phyloP scores from a whole-genome alignment of 2,888 invertebrate genomes.

The Cryptosula pallasiana region DNA sequence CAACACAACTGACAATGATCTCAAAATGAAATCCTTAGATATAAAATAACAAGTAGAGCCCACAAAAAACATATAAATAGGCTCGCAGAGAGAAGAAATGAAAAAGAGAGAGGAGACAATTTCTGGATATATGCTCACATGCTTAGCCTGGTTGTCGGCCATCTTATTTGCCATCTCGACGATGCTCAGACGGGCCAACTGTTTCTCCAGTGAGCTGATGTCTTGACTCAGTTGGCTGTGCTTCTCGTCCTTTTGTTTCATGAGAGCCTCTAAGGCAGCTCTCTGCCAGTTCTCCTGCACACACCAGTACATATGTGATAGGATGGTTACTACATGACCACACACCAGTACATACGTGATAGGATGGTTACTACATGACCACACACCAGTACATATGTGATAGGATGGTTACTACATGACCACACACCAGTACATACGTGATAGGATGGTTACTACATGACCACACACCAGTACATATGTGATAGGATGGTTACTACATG shows the following conservation, averaged over 20 bases:
- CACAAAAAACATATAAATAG: neutral
- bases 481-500: too few relatives aligned
- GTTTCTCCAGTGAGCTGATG: constrained; percentile 46
- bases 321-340: too few relatives aligned
- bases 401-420: too few relatives aligned
- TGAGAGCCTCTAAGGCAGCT: constrained; percentile 47
- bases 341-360: too few relatives aligned
- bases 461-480: too few relatives aligned
- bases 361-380: too few relatives aligned
- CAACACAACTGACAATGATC: neutral
- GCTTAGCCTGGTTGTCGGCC: neutral
- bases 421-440: too few relatives aligned
- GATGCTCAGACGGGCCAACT: constrained; percentile 42
- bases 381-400: too few relatives aligned
- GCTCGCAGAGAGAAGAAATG: neutral
- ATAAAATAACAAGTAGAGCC: neutral
- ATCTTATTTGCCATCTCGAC: constrained; percentile 38
- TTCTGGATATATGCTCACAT: too few relatives aligned
- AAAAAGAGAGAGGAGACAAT: too few relatives aligned
- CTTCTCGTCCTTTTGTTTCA: constrained; percentile 44
- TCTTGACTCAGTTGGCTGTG: constrained; percentile 44
- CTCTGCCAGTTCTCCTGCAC: constrained; percentile 47
- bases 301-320: neutral
- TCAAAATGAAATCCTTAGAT: neutral
- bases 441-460: too few relatives aligned